Evolutionary conservation across 2,797 vertebrate species (phyloP).

Genomic region (Mormyrops attenuatus): DNA sequence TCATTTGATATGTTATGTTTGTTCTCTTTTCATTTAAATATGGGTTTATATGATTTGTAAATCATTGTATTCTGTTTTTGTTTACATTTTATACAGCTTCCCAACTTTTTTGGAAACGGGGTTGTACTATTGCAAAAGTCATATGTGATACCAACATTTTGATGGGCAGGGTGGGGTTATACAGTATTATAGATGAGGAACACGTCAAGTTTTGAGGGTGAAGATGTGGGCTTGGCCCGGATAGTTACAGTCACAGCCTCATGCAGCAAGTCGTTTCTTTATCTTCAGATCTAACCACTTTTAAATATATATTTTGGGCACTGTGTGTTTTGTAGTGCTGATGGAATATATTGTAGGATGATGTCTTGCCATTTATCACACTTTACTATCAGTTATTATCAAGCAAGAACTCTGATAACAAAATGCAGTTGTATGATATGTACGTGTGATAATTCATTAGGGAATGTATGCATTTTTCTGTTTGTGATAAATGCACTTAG

Average conservation of each 20-base stretch:
- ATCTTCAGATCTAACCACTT: not conserved
- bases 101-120: not conserved
- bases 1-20: too few species aligned
- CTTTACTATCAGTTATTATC: not conserved
- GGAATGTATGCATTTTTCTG: not conserved
- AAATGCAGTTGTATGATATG: not conserved
- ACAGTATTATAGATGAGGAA: not conserved
- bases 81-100: not conserved
- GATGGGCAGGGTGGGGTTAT: not conserved
- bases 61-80: not conserved
- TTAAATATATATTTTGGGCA: not conserved
- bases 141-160: too few species aligned
- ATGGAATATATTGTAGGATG: not conserved
- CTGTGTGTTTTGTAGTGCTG: not conserved
- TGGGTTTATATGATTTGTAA: not conserved
- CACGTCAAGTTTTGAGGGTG: not conserved
- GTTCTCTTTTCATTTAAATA: not conserved
- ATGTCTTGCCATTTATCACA: not conserved
- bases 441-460: not conserved
- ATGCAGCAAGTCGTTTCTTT: not conserved
- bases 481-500: not conserved
- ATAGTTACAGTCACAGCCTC: not conserved
- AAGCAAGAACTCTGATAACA: not conserved
- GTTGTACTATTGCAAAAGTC: too few species aligned
- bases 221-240: not conserved